Conservation (phyloP, 2,888 invertebrate species). For the Lysandra bellargus region DNA sequence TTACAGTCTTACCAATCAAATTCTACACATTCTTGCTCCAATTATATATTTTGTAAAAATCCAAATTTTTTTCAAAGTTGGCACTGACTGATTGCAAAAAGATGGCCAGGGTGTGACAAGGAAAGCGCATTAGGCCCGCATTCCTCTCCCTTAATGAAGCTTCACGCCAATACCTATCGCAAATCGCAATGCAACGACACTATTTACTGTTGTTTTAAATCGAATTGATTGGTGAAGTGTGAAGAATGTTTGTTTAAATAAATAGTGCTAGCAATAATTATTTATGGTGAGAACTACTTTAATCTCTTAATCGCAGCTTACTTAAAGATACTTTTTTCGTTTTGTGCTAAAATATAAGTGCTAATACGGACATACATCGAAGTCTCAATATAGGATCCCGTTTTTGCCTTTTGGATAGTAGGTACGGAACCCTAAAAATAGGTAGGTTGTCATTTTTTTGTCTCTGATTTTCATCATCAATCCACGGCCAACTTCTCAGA, state of each 20-base stretch:
- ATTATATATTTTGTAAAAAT: background rate
- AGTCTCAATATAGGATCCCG: too few relatives aligned
- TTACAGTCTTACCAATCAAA: background rate
- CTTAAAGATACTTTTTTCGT: background rate
- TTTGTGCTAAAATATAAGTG: too few relatives aligned
- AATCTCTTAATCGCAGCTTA: background rate
- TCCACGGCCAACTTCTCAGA: too few relatives aligned
- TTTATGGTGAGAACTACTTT: background rate
- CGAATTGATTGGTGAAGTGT: background rate
- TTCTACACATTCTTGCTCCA: background rate
- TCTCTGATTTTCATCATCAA: too few relatives aligned
- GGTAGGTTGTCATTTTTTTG: too few relatives aligned
- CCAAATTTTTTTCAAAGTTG: background rate
- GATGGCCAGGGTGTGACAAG: slow-evolving; percentile 53
- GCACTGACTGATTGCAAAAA: background rate
- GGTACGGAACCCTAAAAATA: too few relatives aligned
- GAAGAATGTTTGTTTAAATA: background rate
- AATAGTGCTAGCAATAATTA: background rate
- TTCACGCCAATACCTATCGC: background rate
- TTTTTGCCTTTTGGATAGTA: too few relatives aligned
- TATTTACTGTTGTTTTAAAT: background rate
- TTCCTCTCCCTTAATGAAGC: slow-evolving; percentile 47
- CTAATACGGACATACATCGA: too few relatives aligned
- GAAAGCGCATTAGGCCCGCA: slow-evolving; percentile 78
- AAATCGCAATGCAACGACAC: background rate